These are phyloP conservation scores for Suncus etruscus DNA, from an alignment of 2,113 vertebrate genomes.

Conservation along the genomic window DNA sequence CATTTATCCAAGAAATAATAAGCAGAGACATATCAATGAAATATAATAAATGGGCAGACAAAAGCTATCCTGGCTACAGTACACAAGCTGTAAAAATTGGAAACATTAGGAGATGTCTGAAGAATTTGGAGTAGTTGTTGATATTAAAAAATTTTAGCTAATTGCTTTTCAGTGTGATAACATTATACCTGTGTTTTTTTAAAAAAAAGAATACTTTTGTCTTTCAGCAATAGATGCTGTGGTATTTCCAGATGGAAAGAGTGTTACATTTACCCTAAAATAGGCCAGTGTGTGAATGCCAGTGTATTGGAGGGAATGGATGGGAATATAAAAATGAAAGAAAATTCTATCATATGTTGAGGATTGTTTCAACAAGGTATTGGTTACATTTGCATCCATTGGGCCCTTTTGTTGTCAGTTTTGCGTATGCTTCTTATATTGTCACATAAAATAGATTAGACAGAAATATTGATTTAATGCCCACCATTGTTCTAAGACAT, in stretches of 20 bases:
- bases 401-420: slow-evolving; percentile 12
- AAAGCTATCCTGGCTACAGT: not conserved
- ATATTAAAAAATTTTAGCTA: slow-evolving; percentile 40
- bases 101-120: not conserved
- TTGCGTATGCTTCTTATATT: slow-evolving; percentile 13
- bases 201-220: not conserved
- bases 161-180: slow-evolving; percentile 9
- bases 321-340: not conserved
- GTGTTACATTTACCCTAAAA: slow-evolving; percentile 51
- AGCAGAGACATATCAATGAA: not conserved
- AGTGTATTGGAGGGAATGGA: not conserved
- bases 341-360: slow-evolving; percentile 9
- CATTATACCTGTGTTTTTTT: not conserved
- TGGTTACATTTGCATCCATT: not conserved
- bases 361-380: not conserved
- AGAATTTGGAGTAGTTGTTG: slow-evolving; percentile 30
- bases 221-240: not conserved
- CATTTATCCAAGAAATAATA: slow-evolving; percentile 12
- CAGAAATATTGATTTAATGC: slow-evolving; percentile 30
- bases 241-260: slow-evolving; percentile 14
- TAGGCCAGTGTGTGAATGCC: not conserved
- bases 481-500: slow-evolving; percentile 20
- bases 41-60: slow-evolving; percentile 38
- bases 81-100: slow-evolving; percentile 7
- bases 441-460: not conserved